Percentiles rank a stretch among this genome's conserved stretches.
Conservation (phyloP, 2,113 vertebrate species). For the Hyperoodon ampullatus region DNA sequence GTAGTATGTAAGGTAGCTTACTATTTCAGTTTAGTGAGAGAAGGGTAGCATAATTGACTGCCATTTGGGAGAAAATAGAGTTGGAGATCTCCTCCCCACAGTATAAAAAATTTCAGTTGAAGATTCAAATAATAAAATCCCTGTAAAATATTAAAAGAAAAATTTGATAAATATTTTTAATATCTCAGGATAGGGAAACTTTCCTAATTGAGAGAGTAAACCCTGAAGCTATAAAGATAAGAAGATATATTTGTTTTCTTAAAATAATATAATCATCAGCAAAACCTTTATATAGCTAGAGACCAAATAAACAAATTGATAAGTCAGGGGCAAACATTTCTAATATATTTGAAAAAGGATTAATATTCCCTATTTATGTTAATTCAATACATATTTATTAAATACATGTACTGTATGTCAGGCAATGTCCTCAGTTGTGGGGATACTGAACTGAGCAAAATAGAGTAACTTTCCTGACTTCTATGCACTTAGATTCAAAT, state of each 20-base stretch:
- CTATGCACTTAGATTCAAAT: not conserved
- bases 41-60: not conserved
- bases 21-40: not conserved
- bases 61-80: not conserved
- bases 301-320: not conserved
- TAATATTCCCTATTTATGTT: not conserved
- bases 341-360: not conserved
- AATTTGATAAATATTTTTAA: slow-evolving; percentile 18
- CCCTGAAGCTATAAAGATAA: not conserved
- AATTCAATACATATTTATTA: not conserved
- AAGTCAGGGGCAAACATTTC: not conserved
- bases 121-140: not conserved
- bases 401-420: not conserved
- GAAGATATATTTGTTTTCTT: not conserved
- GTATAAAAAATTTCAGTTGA: not conserved
- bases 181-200: not conserved
- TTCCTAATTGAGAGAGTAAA: not conserved
- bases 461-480: not conserved
- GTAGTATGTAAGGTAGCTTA: not conserved
- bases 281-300: not conserved
- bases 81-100: not conserved
- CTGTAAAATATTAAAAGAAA: slow-evolving; percentile 4
- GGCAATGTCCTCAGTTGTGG: not conserved
- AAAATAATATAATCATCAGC: not conserved
- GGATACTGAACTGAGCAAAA: not conserved